Evolutionary conservation across 1,140 invertebrate genomes (phyloP).

Genomic region (Hermetia illucens): DNA sequence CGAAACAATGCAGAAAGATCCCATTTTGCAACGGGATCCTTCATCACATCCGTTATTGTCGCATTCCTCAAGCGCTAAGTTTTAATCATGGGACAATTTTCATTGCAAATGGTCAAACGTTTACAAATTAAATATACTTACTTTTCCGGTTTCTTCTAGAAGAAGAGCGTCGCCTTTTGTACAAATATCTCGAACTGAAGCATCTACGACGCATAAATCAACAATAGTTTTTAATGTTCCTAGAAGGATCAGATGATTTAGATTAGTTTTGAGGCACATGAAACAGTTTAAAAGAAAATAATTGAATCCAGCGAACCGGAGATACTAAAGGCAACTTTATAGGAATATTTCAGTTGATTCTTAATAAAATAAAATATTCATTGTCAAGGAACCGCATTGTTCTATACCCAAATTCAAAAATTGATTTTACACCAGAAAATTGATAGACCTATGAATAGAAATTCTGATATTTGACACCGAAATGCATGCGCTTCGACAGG

Average conservation of each 20-base stretch:
- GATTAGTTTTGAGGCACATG: slow-evolving; percentile 2
- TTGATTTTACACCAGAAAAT: no score
- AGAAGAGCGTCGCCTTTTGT: slow-evolving; percentile 81
- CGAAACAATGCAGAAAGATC: slow-evolving; percentile 1
- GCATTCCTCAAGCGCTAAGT: slow-evolving; percentile 14
- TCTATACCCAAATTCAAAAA: no score
- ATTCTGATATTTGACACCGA: no score
- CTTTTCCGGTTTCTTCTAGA: slow-evolving; percentile 83
- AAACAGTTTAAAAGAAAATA: no score
- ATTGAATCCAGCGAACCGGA: no score
- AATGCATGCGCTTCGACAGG: no score
- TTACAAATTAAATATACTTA: slow-evolving; percentile 25
- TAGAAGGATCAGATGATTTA: slow-evolving; percentile 33
- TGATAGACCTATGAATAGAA: no score
- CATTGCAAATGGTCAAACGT: slow-evolving; percentile 6
- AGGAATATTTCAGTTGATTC: no score
- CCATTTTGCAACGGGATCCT: no score
- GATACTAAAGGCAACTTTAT: no score
- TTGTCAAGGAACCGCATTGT: no score
- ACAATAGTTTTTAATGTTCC: slow-evolving; percentile 81
- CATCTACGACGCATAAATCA: slow-evolving; percentile 72
- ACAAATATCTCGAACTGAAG: slow-evolving; percentile 83
- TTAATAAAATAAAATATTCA: neutral
- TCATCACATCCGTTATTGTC: no score
- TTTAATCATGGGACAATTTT: slow-evolving; percentile 24